phyloP scores from a whole-genome alignment of 2,113 vertebrate species.

The Tupaia chinensis region DNA sequence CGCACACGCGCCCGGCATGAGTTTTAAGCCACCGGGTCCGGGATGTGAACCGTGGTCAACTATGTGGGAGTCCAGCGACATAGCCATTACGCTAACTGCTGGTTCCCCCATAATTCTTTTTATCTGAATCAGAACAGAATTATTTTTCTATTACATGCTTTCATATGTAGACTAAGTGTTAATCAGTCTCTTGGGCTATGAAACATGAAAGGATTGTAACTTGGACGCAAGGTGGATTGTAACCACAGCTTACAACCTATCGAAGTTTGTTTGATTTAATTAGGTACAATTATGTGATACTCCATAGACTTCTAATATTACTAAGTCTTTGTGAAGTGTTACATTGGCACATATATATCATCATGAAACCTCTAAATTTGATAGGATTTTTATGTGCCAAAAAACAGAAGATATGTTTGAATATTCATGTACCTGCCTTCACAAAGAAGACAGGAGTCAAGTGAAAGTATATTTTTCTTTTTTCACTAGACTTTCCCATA shows the following conservation, averaged over 20 bases:
- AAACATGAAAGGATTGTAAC: not conserved
- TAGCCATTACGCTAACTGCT: too few species aligned
- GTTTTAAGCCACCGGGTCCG: too few species aligned
- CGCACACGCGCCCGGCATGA: too few species aligned
- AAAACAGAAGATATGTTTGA: not conserved
- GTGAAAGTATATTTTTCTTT: not conserved
- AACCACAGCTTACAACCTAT: not conserved
- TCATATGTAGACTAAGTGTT: not conserved
- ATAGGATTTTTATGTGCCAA: not conserved
- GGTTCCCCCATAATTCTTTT: not conserved
- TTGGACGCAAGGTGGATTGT: not conserved
- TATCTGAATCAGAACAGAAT: not conserved
- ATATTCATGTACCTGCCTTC: not conserved
- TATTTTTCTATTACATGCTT: not conserved
- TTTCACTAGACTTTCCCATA: not conserved
- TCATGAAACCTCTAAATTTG: not conserved
- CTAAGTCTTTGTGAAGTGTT: constrained; percentile 36
- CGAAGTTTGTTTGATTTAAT: constrained; percentile 6
- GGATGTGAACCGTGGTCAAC: too few species aligned
- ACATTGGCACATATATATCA: not conserved
- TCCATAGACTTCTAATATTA: constrained; percentile 14
- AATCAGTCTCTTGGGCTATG: not conserved
- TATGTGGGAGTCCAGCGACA: too few species aligned
- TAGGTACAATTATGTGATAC: not conserved
- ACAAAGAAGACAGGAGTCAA: not conserved